Conservation (phyloP, 2,113 vertebrate genomes). For the Promerops cafer region DNA sequence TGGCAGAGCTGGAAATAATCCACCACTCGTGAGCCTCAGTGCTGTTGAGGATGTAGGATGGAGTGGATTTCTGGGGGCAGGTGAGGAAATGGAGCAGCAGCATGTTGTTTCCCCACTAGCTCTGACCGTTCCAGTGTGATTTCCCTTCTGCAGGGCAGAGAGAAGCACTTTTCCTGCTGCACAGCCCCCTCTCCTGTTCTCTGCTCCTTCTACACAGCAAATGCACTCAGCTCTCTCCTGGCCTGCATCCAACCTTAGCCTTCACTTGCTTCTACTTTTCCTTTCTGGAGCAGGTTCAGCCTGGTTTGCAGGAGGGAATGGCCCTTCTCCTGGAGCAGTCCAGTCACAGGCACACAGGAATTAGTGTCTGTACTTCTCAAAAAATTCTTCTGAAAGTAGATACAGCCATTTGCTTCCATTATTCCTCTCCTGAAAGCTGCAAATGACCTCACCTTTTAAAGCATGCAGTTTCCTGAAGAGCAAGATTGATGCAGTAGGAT, state of each 20-base stretch:
- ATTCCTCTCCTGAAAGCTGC: neutral
- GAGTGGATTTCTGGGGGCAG: neutral
- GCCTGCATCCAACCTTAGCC: neutral
- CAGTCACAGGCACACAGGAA: rapidly evolving
- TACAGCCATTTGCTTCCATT: neutral
- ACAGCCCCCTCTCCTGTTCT: slow-evolving; percentile 36
- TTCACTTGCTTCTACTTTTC: neutral
- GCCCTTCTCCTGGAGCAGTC: neutral
- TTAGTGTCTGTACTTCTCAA: neutral
- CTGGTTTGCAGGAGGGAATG: neutral
- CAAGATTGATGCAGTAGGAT: neutral
- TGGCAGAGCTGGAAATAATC: neutral
- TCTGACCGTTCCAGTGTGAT: neutral
- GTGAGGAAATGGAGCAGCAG: neutral
- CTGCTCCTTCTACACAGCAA: neutral
- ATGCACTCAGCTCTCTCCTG: neutral
- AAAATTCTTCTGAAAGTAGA: neutral
- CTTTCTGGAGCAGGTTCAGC: neutral
- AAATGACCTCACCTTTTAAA: neutral
- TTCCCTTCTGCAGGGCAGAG: neutral
- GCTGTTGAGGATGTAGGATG: rapidly evolving
- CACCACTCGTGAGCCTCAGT: neutral
- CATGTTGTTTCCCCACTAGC: neutral
- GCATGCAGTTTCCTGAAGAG: neutral
- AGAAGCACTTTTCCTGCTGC: neutral